Conservation (phyloP, 2,888 invertebrate species). For the Lycocerus yunnanus region DNA sequence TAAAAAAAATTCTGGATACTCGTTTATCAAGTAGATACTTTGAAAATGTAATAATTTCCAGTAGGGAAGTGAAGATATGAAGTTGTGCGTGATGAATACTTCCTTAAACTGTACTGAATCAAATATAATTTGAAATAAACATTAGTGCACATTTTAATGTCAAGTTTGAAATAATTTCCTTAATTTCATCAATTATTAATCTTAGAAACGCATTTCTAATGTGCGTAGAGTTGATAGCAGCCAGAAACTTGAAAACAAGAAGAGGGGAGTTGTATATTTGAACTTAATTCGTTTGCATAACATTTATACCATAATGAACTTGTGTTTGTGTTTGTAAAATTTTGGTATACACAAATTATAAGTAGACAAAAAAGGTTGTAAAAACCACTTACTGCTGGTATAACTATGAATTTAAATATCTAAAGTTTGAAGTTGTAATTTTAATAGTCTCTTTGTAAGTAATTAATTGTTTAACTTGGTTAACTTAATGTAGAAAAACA, state of each 20-base stretch:
- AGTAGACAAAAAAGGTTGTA: background rate
- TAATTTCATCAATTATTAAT: slow-evolving; percentile 15
- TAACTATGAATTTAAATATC: background rate
- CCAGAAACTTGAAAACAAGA: slow-evolving; percentile 7
- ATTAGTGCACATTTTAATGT: slow-evolving; percentile 7
- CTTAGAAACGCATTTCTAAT: slow-evolving; percentile 6
- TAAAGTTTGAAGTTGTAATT: background rate
- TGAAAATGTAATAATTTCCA: background rate
- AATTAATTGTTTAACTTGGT: background rate
- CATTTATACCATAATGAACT: slow-evolving; percentile 5
- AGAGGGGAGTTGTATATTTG: background rate
- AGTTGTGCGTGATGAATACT: slow-evolving; percentile 7
- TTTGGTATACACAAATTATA: too few relatives aligned
- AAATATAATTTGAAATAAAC: slow-evolving; percentile 14
- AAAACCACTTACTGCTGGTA: too few relatives aligned
- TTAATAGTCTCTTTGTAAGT: background rate
- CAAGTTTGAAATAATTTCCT: slow-evolving; percentile 10
- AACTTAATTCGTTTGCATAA: slow-evolving; percentile 4
- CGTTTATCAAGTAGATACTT: too few relatives aligned
- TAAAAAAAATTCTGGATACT: background rate
- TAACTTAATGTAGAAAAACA: background rate
- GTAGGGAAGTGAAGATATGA: background rate
- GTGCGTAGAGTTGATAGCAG: slow-evolving; percentile 8
- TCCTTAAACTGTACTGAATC: slow-evolving; percentile 10
- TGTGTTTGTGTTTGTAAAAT: background rate